phyloP scores from a whole-genome alignment of 2,113 vertebrate species.

The Rutilus rutilus region DNA sequence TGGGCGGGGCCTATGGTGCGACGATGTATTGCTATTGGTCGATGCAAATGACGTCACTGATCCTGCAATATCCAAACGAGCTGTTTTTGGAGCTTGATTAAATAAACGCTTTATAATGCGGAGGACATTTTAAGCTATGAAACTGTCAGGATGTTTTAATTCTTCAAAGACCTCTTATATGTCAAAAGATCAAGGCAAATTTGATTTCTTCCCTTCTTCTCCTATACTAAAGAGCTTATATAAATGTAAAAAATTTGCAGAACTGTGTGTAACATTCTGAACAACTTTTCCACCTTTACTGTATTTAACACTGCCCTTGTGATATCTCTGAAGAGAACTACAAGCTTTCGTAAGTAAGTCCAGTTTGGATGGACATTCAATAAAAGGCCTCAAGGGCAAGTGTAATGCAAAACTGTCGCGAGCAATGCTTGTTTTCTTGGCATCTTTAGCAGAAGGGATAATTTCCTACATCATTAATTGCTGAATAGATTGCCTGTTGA shows the following conservation, averaged over 20 bases:
- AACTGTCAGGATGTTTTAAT: too few species aligned
- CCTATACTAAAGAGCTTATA: not conserved
- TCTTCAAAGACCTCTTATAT: too few species aligned
- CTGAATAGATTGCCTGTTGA: slow-evolving; percentile 82
- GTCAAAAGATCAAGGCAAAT: too few species aligned
- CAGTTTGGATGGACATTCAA: slow-evolving; percentile 11
- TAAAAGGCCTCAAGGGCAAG: slow-evolving; percentile 72
- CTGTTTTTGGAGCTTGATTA: too few species aligned
- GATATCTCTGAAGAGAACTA: slow-evolving; percentile 10
- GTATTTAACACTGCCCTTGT: slow-evolving; percentile 24
- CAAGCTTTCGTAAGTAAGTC: not conserved
- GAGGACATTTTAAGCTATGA: too few species aligned
- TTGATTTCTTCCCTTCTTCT: too few species aligned
- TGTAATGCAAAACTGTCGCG: slow-evolving; percentile 72
- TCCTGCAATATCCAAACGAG: too few species aligned
- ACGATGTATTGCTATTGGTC: too few species aligned
- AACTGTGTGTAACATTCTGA: not conserved
- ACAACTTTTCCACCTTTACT: not conserved
- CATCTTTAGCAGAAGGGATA: slow-evolving; percentile 76
- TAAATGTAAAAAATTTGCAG: not conserved
- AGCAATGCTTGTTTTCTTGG: slow-evolving; percentile 74
- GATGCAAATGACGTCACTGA: too few species aligned
- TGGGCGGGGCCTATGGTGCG: too few species aligned
- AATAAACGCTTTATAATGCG: too few species aligned
- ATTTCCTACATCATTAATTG: slow-evolving; percentile 82